phyloP scores from a whole-genome alignment of 2,888 invertebrate genomes.

The Tiliacea citrago region DNA sequence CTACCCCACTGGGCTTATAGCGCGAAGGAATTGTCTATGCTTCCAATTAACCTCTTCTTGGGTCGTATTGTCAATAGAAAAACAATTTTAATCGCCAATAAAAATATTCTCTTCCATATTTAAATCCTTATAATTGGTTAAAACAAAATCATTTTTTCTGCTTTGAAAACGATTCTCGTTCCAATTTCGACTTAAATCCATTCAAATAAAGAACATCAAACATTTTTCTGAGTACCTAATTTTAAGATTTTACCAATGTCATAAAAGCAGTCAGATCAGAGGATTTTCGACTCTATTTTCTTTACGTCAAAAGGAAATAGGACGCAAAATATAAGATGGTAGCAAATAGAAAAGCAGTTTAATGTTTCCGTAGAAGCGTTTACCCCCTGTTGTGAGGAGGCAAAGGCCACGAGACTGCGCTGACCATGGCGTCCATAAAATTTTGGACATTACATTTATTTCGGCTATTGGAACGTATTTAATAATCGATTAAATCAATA shows the following conservation, averaged over 20 bases:
- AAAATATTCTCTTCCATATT: conserved; percentile 70
- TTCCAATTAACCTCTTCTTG: conserved; percentile 60
- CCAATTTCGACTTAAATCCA: conserved; percentile 44
- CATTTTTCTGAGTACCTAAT: conserved; percentile 5
- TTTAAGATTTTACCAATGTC: conserved; percentile 10
- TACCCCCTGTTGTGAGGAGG: conserved; percentile 69
- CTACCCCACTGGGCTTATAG: conserved; percentile 61
- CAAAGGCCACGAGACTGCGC: conserved; percentile 65
- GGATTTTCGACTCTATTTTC: conserved; percentile 40
- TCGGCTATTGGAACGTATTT: conserved; percentile 59
- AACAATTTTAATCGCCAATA: conserved; percentile 70
- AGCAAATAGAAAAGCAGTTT: conserved; percentile 53
- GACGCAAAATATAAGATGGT: conserved; percentile 27
- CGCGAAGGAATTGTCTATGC: conserved; percentile 64
- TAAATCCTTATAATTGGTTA: conserved; percentile 63
- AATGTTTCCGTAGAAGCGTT: conserved; percentile 68
- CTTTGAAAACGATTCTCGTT: conserved; percentile 25
- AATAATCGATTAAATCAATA: conserved; percentile 60
- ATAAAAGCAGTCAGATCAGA: conserved; percentile 16
- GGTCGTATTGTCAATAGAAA: conserved; percentile 64
- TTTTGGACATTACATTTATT: conserved; percentile 54
- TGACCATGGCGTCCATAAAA: conserved; percentile 55
- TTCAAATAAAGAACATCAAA: conserved; percentile 20
- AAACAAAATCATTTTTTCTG: conserved; percentile 34
- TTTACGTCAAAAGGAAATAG: accelerated